These are phyloP conservation scores for Phyto melanocephala DNA, from an alignment of 2,888 invertebrate species.

Conservation along the genomic window DNA sequence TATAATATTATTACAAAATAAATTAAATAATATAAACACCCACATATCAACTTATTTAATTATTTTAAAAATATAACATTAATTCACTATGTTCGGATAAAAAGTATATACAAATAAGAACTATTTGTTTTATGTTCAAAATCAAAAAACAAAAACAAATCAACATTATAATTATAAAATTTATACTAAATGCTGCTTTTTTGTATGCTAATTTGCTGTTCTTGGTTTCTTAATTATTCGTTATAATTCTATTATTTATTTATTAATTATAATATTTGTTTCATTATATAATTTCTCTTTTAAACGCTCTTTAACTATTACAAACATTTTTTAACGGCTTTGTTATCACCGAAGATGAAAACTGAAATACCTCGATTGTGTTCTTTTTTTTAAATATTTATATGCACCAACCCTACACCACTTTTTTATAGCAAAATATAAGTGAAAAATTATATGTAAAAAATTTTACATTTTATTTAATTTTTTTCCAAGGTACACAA, in stretches of 20 bases:
- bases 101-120: neutral
- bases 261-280: neutral
- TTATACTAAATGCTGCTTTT: conserved; percentile 29
- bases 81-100: neutral
- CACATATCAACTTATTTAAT: neutral
- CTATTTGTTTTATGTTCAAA: conserved; percentile 30
- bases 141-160: neutral
- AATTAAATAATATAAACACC: no score
- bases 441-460: no score
- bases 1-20: conserved; percentile 58
- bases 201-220: conserved; percentile 53
- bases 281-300: neutral
- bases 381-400: neutral
- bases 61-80: neutral
- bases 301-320: neutral
- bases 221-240: conserved; percentile 25
- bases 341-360: neutral
- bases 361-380: neutral
- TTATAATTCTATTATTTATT: neutral
- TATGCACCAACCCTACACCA: conserved; percentile 11
- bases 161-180: neutral
- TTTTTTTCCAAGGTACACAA: no score
- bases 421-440: no score
- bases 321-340: conserved; percentile 37
- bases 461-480: no score